phyloP scores from a whole-genome alignment of 2,797 vertebrate species.

The Esox masquinongy region DNA sequence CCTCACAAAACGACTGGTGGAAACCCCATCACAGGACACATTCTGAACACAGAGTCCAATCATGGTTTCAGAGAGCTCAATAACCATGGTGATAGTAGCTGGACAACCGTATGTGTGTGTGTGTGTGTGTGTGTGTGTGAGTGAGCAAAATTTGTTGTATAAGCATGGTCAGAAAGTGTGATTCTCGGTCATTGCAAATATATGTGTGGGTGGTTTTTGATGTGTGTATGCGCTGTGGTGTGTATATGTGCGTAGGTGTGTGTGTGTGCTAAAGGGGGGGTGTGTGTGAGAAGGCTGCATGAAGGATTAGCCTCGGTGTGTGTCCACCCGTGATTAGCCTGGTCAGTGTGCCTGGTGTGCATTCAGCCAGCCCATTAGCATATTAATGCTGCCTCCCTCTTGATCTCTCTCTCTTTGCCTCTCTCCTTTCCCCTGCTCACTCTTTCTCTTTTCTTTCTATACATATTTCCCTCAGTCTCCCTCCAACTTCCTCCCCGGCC shows the following conservation, averaged over 20 bases:
- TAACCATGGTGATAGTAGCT: slow-evolving; percentile 18
- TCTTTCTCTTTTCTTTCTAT: slow-evolving; percentile 53
- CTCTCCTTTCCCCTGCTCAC: slow-evolving; percentile 32
- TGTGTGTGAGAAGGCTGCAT: slow-evolving; percentile 16
- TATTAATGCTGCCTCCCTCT: slow-evolving; percentile 78
- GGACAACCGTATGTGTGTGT: slow-evolving; percentile 8
- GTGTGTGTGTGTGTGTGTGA: slow-evolving; percentile 3
- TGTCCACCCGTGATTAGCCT: slow-evolving; percentile 80
- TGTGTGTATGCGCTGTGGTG: slow-evolving; percentile 37
- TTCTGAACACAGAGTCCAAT: background rate
- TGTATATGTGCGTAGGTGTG: slow-evolving; percentile 30
- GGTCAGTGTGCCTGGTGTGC: slow-evolving; percentile 82
- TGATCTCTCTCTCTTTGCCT: slow-evolving; percentile 65
- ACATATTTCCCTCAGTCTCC: slow-evolving; percentile 65
- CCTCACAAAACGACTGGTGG: background rate
- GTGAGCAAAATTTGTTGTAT: background rate
- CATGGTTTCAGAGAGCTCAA: slow-evolving; percentile 9
- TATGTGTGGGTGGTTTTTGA: slow-evolving; percentile 17
- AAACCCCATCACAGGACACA: slow-evolving; percentile 1
- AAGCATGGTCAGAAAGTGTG: background rate
- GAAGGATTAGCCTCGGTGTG: slow-evolving; percentile 77
- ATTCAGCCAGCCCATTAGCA: slow-evolving; percentile 78
- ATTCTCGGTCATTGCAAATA: slow-evolving; percentile 11
- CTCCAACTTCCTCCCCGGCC: slow-evolving; percentile 62
- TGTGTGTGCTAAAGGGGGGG: slow-evolving; percentile 17